Evolutionary conservation across 2,888 invertebrate genomes (phyloP), one percentile per base, ranked within the genome.

Genomic region (Cryptocheilus praepositus): DNA sequence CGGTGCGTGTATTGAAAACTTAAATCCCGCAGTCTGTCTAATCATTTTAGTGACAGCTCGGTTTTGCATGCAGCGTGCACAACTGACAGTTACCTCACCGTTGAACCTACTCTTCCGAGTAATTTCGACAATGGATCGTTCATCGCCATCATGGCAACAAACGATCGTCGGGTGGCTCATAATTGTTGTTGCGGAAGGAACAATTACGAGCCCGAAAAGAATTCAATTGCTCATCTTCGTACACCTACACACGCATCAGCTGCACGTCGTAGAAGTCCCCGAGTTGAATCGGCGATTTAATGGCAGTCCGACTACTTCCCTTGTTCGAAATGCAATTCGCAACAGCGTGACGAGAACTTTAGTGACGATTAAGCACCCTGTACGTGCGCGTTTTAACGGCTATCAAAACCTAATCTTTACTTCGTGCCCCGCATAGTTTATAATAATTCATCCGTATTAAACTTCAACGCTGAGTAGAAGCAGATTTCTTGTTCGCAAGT

Each of bases 151-250:
- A 63, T 63, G 69, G 61, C 61, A 21, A 22, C 25, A 43, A 44
- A 51, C 62, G 53, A 64, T 64, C 52, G 63, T 15, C 62, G 25
- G 56, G 59, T 49, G 44, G 63, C 54, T 69, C 64, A 56, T 62
- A 65, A 73, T 76, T 65, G 65, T 62, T 62, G 53, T 44, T 70
- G 60, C 78, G 80, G 78, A 78, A 77, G 74, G 57, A 77, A 80
- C 78, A 77, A 78, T 78, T 80, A 68, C 49, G 51, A 36, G 57
- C 66, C 56, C 61, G 63, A 66, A 68, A 79, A 73, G 71, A 61
- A 49, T 57, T 73, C 70, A 77, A 78, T 78, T 78, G 72, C 78
- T 8, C 53, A 4, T 53, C 53, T 15, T 74, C 63, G 58, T 71
- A 55, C 61, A 61, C 61, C 62, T 25, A 21, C 58, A 19, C 53